Conservation (phyloP, 2,888 invertebrate genomes). For the Rhorus exstirpatorius region DNA sequence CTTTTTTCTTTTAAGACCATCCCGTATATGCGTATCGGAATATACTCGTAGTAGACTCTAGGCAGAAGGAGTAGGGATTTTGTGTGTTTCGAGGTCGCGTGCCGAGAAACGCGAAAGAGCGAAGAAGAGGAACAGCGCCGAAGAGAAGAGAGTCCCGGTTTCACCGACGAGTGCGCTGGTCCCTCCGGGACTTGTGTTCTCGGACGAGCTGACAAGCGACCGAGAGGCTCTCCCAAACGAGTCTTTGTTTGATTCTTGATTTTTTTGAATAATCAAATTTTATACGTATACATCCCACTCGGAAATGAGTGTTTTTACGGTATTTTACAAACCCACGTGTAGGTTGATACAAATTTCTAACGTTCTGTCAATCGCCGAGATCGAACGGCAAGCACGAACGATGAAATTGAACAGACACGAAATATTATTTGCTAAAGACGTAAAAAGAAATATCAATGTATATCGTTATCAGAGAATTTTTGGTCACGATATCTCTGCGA, state of each 20-base stretch:
- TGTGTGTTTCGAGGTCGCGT: conserved; percentile 83
- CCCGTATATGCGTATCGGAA: conserved; percentile 59
- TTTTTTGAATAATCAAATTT: conserved; percentile 28
- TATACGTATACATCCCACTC: background rate
- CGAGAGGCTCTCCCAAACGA: conserved; percentile 51
- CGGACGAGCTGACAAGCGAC: conserved; percentile 38
- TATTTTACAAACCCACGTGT: conserved; percentile 18
- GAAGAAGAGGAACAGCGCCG: conserved; percentile 60
- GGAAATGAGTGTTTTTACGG: background rate
- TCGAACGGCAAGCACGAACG: background rate
- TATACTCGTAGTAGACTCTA: conserved; percentile 47
- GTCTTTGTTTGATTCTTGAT: conserved; percentile 19
- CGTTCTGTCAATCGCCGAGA: background rate
- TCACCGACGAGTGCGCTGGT: conserved; percentile 41
- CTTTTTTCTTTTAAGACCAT: conserved; percentile 7
- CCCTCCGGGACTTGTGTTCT: conserved; percentile 36
- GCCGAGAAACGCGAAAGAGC: conserved; percentile 76
- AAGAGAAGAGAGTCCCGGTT: conserved; percentile 75
- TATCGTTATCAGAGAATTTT: too few species aligned
- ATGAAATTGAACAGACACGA: background rate
- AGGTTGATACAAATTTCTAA: background rate
- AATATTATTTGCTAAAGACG: too few species aligned
- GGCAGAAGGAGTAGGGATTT: conserved; percentile 75
- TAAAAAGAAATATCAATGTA: background rate
- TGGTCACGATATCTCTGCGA: background rate